Evolutionary conservation across 1,140 invertebrate genomes (phyloP).

Genomic region (Penaeus chinensis): DNA sequence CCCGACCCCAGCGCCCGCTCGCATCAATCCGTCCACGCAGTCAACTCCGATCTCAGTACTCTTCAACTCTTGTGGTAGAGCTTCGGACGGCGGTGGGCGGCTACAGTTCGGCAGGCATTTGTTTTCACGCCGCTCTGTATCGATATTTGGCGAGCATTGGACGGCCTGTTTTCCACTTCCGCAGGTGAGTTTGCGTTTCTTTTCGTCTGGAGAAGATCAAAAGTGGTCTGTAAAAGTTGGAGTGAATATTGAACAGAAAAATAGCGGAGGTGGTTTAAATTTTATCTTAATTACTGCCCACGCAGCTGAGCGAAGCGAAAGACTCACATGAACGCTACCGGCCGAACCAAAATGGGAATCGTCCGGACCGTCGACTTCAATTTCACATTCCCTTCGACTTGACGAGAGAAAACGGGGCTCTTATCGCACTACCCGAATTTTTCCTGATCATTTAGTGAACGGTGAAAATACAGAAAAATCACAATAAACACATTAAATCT

Average conservation of each 20-base stretch:
- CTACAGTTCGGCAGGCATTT: constrained; percentile 33
- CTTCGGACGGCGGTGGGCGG: constrained; percentile 40
- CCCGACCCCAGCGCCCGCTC: constrained; percentile 42
- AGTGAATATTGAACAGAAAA: constrained; percentile 47
- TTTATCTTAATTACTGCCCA: constrained; percentile 60
- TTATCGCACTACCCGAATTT: constrained; percentile 60
- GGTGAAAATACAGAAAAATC: constrained; percentile 61
- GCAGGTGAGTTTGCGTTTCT: too few relatives aligned
- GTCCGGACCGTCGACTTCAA: constrained; percentile 59
- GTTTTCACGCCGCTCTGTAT: constrained; percentile 29
- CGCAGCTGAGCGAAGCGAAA: constrained; percentile 53
- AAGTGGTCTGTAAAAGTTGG: background rate
- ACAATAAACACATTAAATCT: constrained; percentile 62
- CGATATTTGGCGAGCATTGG: background rate
- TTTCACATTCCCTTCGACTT: constrained; percentile 62
- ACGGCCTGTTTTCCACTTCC: background rate
- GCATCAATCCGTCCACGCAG: constrained; percentile 56
- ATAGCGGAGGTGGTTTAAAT: constrained; percentile 30
- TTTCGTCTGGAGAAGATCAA: background rate
- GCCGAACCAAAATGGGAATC: constrained; percentile 58
- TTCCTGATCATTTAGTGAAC: constrained; percentile 62
- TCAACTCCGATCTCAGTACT: constrained; percentile 56
- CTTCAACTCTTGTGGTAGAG: constrained; percentile 54
- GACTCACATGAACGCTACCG: constrained; percentile 49
- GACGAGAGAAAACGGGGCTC: constrained; percentile 60